Conservation (phyloP, 2,113 vertebrate species). For the Balaeniceps rex region DNA sequence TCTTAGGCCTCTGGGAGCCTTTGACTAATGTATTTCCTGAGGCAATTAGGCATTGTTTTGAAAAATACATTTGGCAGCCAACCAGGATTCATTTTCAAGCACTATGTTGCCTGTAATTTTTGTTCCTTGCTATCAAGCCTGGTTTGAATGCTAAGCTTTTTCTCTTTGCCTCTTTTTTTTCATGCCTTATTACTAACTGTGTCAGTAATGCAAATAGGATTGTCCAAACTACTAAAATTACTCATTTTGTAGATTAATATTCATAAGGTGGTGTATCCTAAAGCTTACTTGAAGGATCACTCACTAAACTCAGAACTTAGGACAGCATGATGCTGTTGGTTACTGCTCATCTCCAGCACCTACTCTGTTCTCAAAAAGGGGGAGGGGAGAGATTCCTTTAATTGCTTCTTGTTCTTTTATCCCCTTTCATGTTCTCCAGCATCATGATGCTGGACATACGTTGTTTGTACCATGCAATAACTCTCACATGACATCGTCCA, state of each 20-base stretch:
- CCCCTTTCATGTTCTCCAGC: neutral
- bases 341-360: neutral
- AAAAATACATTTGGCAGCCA: constrained; percentile 12
- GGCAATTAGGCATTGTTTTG: constrained; percentile 25
- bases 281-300: neutral
- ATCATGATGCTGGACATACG: neutral
- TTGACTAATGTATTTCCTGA: constrained; percentile 11
- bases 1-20: neutral
- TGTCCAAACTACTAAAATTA: neutral
- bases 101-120: neutral
- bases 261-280: neutral
- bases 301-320: neutral
- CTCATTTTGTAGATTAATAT: neutral
- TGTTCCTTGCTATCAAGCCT: neutral
- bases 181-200: neutral
- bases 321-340: neutral
- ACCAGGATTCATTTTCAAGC: neutral
- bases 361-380: neutral
- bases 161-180: neutral
- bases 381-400: neutral
- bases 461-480: neutral
- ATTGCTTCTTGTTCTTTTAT: neutral
- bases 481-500: neutral
- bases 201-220: neutral
- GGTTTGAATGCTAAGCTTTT: neutral